These are phyloP conservation scores for Strigops habroptila DNA, from an alignment of 2,113 vertebrate species.

Conservation along the genomic window DNA sequence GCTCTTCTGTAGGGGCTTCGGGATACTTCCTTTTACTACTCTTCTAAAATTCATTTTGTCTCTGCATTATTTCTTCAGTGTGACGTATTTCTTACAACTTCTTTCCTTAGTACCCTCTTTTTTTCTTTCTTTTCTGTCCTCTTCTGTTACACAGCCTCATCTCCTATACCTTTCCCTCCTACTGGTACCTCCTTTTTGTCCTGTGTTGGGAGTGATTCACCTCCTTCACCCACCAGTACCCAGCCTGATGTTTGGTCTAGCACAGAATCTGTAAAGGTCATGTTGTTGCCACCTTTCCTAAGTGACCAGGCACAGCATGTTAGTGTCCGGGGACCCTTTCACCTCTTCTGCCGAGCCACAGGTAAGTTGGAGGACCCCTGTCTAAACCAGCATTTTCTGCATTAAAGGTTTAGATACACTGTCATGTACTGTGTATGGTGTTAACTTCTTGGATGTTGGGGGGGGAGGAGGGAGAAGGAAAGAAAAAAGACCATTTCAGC, in stretches of 20 bases:
- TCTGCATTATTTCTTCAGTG: conserved; percentile 18
- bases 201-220: conserved; percentile 78
- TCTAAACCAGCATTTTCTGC: neutral
- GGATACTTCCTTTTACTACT: neutral
- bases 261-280: conserved; percentile 71
- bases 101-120: conserved; percentile 76
- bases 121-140: conserved; percentile 72
- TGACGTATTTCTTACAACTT: conserved; percentile 41
- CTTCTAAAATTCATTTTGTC: neutral
- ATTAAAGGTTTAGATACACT: neutral
- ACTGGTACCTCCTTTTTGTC: conserved; percentile 83
- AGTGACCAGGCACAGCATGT: conserved; percentile 91
- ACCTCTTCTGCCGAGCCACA: conserved; percentile 93
- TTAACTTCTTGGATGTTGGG: neutral
- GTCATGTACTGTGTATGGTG: neutral
- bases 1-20: neutral
- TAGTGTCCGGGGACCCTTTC: conserved; percentile 81
- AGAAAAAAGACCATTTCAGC: neutral
- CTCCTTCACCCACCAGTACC: conserved; percentile 78
- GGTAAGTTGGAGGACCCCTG: conserved; percentile 80
- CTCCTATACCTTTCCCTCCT: conserved; percentile 81
- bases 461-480: neutral
- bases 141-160: conserved; percentile 78
- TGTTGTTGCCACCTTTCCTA: conserved; percentile 90
- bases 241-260: conserved; percentile 72